phyloP scores from a whole-genome alignment of 2,888 invertebrate genomes.

The Notodonta ziczac region DNA sequence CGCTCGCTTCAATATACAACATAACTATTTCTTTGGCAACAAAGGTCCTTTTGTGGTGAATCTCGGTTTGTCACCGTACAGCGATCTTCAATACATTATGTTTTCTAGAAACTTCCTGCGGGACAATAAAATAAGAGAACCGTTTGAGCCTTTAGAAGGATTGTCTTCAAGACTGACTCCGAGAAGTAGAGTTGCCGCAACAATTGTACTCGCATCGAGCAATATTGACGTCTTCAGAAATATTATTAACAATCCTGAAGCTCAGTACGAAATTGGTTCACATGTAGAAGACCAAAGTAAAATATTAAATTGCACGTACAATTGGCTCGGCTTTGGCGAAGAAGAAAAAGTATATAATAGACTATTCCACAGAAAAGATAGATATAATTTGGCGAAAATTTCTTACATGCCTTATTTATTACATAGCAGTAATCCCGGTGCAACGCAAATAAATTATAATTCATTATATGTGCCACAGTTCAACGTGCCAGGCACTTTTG shows the following conservation, averaged over 20 bases:
- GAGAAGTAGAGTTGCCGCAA: constrained; percentile 96
- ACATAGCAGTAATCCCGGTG: constrained; percentile 95
- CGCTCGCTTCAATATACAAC: constrained; percentile 88
- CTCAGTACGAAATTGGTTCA: constrained; percentile 97
- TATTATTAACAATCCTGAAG: constrained; percentile 95
- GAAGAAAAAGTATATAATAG: constrained; percentile 90
- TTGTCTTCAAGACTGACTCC: constrained; percentile 91
- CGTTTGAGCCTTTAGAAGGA: constrained; percentile 89
- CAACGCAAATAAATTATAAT: constrained; percentile 91
- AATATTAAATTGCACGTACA: constrained; percentile 95
- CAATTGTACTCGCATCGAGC: constrained; percentile 95
- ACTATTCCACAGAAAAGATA: constrained; percentile 93
- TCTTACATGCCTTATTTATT: constrained; percentile 95
- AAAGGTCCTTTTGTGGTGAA: constrained; percentile 94
- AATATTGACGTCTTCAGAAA: constrained; percentile 96
- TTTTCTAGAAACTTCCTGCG: constrained; percentile 95
- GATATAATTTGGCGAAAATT: constrained; percentile 97
- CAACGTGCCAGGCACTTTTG: constrained; percentile 87
- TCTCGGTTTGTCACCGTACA: constrained; percentile 94
- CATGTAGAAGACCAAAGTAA: constrained; percentile 97
- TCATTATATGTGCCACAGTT: constrained; percentile 92
- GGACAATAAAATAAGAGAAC: constrained; percentile 93
- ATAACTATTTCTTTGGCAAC: constrained; percentile 96
- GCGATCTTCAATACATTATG: constrained; percentile 90
- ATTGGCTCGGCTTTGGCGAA: constrained; percentile 94